Evolutionary conservation across 1,140 invertebrate species (phyloP).

Genomic region (Papilio polyxenes): DNA sequence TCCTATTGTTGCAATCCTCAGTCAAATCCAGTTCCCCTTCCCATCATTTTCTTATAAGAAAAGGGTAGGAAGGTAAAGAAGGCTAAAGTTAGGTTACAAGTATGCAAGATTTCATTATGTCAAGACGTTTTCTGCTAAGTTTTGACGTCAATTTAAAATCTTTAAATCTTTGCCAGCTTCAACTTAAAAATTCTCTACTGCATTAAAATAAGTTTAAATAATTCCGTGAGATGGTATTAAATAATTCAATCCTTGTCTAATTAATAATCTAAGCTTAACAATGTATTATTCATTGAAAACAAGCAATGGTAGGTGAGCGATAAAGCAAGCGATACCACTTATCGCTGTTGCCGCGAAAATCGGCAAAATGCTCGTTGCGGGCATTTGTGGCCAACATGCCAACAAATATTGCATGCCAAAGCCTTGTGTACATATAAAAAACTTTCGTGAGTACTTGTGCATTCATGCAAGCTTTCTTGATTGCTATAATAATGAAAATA

Average conservation of each 20-base stretch:
- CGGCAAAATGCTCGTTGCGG: conserved; percentile 50
- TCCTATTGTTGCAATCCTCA: too few species aligned
- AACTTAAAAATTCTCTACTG: too few species aligned
- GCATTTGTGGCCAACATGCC: conserved; percentile 45
- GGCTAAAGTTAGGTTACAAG: too few species aligned
- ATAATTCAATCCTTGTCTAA: conserved; percentile 14
- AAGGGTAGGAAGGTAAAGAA: too few species aligned
- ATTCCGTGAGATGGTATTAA: not conserved
- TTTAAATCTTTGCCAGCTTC: too few species aligned
- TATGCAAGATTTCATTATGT: too few species aligned
- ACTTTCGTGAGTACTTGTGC: not conserved
- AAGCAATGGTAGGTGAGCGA: conserved; percentile 45
- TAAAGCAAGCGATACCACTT: conserved; percentile 55
- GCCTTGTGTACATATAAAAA: not conserved
- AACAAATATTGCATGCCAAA: conserved; percentile 35
- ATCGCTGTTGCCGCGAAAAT: conserved; percentile 54
- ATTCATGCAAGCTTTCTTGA: too few species aligned
- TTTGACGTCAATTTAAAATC: too few species aligned
- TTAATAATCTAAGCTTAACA: conserved; percentile 11
- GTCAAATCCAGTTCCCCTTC: too few species aligned
- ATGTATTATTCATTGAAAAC: conserved; percentile 50
- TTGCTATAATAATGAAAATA: not conserved
- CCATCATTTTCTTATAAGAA: too few species aligned
- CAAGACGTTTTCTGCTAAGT: too few species aligned
- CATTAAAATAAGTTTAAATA: not conserved